Base-by-base conservation (phyloP, 2,888 invertebrate genomes). In the Lithodes maja region DNA sequence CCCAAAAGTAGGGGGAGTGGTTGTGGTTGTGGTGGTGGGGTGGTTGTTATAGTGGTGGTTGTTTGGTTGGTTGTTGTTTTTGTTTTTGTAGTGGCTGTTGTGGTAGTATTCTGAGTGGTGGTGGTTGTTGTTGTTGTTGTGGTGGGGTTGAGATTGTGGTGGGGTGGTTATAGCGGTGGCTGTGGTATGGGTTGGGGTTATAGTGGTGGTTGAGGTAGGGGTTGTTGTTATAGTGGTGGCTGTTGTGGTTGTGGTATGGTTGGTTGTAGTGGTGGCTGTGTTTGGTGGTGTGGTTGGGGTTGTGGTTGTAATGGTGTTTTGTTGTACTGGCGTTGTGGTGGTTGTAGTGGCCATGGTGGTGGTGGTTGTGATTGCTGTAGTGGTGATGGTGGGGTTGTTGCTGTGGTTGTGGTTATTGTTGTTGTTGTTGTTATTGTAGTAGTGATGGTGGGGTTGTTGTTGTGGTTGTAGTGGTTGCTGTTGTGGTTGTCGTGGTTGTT, bases 71-170 rank as follows among this genome's bases (percentile, higher is more conserved):
- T 33, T 33, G 33, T 33, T 33, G 33, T 33, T 33, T 33, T 33
- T 33, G 33, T 33, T 33, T 33, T 33, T 33, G 33, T 33, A 33
- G 33, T 33, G 33, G 33, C 0, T 33, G 33, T 33, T 33, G 33
- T 33, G 33, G 33, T 33, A 33, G 33, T 33, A 0, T 33, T 33
- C 33, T 33, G 33, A 7, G 7, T 15, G 17, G 61, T 80, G 80
- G 80, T 80, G 54, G 53, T 54, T 49, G 54, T 54, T 54, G 80
- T 3, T 49, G 80, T 80, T 17, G 80, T 80, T 54, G 80, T 80
- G 12, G 55, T 33, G 12, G 54, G 17, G 68, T 33, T 3, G 33
- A 17, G 1, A 17, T n/a, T 61, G 15, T 53, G 33, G 55, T 54
- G 55, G 80, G n/a, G 74, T 74, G 74, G 33, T 33, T 5, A 33